Evolutionary conservation across 2,797 vertebrate genomes (phyloP).

Genomic region (Pseudochirops cupreus): DNA sequence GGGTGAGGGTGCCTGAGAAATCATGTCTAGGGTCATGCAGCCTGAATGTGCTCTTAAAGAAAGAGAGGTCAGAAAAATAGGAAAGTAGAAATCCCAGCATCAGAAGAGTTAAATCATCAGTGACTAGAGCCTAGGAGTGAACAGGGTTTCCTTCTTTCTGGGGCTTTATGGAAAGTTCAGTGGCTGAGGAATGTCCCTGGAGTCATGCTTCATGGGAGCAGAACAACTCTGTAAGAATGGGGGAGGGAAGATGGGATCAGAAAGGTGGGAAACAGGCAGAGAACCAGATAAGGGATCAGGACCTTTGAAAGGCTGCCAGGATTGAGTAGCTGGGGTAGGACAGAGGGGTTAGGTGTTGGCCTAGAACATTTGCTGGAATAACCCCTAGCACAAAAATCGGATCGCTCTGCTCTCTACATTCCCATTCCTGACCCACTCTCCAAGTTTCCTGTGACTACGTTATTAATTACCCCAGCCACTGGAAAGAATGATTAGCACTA

Average conservation of each 20-base stretch:
- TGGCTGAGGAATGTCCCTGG: slow-evolving; percentile 68
- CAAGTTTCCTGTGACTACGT: slow-evolving; percentile 14
- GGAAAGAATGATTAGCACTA: slow-evolving; percentile 61
- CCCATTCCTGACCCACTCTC: neutral
- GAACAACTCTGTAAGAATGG: neutral
- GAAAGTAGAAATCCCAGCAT: slow-evolving; percentile 15
- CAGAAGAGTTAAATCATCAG: slow-evolving; percentile 75
- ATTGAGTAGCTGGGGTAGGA: neutral
- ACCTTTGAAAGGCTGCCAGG: neutral
- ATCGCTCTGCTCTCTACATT: neutral
- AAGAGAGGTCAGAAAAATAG: neutral
- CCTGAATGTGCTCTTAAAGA: neutral
- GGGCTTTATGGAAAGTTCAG: slow-evolving; percentile 61
- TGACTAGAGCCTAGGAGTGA: slow-evolving; percentile 42
- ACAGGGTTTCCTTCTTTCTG: slow-evolving; percentile 55
- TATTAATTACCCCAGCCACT: slow-evolving; percentile 67
- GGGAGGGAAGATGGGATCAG: slow-evolving; percentile 1
- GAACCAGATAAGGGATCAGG: neutral
- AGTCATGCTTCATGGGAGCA: slow-evolving; percentile 71
- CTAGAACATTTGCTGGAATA: slow-evolving; percentile 11
- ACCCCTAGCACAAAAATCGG: neutral
- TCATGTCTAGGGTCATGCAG: neutral
- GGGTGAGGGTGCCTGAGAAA: neutral
- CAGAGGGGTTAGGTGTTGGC: neutral
- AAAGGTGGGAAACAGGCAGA: slow-evolving; percentile 8